Evolutionary conservation across 2,113 vertebrate genomes (phyloP), one percentile per base, ranked within the genome.

Genomic region (Colius striatus): DNA sequence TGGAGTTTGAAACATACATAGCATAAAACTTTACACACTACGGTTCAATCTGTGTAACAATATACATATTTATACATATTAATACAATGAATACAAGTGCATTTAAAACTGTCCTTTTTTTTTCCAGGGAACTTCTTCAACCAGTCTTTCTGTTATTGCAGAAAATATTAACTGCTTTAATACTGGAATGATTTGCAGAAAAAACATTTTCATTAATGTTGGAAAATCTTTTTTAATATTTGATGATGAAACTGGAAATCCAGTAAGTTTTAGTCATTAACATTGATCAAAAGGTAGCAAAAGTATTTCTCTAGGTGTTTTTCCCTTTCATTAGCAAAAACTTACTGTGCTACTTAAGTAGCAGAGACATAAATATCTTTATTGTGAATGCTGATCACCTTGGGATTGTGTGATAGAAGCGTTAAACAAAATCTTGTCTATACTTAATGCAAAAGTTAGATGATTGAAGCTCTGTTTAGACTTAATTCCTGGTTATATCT

Each of bases 121-220:
- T 30, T 61, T 92, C 82, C 98, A 99, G 99, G 98, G 98, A 93
- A 98, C 95, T 30, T 92, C 97, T n/a, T 97, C 98, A 43, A 88
- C 95, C 67, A 98, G 96, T 89, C 93, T 99, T 87, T 99, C 98
- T 45, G 96, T 99, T 43, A 97, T 98, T 21, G 93, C 98, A 32
- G 98, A 99, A 91, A 99, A 99, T 81, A 76, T 99, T 19, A 99
- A 99, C 96, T 99, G 99, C 88, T 99, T 98, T 84, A 98, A 98
- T 93, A 98, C 97, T 54, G 99, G 99, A 41, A 96, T 98, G 45
- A 98, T 98, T 97, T 99, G 99, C 97, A 98, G 99, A 94, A 99
- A 99, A 63, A 98, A 98, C 9, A 72, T 99, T 77, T 97, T 98
- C 66, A 98, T 99, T 97, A 98, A 89, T 3, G 94, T 99, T 32